Evolutionary conservation across 2,797 vertebrate species (phyloP).

Genomic region (Streptopelia turtur): DNA sequence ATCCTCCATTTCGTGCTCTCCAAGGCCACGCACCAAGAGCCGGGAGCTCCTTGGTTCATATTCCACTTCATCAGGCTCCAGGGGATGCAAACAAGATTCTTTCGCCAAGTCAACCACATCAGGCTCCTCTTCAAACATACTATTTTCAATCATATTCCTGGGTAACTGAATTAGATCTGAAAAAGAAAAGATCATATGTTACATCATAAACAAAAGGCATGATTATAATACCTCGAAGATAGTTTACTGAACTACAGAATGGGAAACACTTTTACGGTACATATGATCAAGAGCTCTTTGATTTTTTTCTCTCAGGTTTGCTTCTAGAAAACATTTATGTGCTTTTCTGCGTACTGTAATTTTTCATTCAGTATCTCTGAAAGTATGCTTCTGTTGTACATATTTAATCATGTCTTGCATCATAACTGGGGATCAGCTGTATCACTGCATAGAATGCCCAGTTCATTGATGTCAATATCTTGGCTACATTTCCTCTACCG

Average conservation of each 20-base stretch:
- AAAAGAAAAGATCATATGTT: conserved; percentile 28
- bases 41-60: conserved; percentile 93
- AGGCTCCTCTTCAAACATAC: conserved; percentile 98
- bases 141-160: conserved; percentile 99
- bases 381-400: not conserved
- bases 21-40: conserved; percentile 91
- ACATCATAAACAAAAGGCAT: not conserved
- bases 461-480: not conserved
- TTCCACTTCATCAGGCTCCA: conserved; percentile 91
- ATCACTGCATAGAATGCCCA: not conserved
- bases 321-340: not conserved
- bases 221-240: not conserved
- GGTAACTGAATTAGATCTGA: conserved; percentile 89
- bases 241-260: not conserved
- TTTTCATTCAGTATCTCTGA: not conserved
- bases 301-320: not conserved
- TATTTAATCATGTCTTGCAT: not conserved
- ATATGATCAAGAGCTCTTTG: not conserved
- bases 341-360: not conserved
- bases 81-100: conserved; percentile 88
- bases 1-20: conserved; percentile 93
- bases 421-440: not conserved
- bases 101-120: conserved; percentile 95
- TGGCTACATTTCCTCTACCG: not conserved
- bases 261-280: not conserved